phyloP scores from a whole-genome alignment of 2,797 vertebrate species.

The Yasuhikotakia modesta region DNA sequence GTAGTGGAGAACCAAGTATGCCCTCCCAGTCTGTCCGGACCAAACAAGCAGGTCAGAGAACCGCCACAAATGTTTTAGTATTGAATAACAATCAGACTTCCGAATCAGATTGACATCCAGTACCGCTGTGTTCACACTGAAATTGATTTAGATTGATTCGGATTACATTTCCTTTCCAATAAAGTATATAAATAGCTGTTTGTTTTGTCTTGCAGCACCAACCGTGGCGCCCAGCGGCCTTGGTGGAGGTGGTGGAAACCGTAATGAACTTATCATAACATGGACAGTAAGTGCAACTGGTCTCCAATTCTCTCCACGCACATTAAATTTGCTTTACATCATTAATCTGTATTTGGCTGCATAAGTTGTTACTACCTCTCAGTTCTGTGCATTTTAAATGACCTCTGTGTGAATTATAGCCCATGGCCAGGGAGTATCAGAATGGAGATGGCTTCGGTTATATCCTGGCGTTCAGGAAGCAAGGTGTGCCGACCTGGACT shows the following conservation, averaged over 20 bases:
- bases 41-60: slow-evolving; percentile 85
- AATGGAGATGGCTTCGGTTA: slow-evolving; percentile 95
- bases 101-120: neutral
- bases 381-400: neutral
- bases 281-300: slow-evolving; percentile 82
- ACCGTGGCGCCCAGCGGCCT: slow-evolving; percentile 94
- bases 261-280: slow-evolving; percentile 88
- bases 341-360: neutral
- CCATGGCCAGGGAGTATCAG: slow-evolving; percentile 90
- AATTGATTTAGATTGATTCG: neutral
- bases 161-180: neutral
- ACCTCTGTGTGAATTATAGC: slow-evolving; percentile 69
- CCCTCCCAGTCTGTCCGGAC: slow-evolving; percentile 88
- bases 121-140: neutral
- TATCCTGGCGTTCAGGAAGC: slow-evolving; percentile 85
- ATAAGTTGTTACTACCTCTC: neutral
- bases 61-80: neutral
- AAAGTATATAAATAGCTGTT: neutral
- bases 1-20: slow-evolving; percentile 89
- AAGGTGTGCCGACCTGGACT: slow-evolving; percentile 77
- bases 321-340: neutral
- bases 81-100: neutral
- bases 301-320: neutral
- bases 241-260: slow-evolving; percentile 90
- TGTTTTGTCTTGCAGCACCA: slow-evolving; percentile 76